Evolutionary conservation across 2,113 vertebrate genomes (phyloP).

Genomic region (Prolemur simus): DNA sequence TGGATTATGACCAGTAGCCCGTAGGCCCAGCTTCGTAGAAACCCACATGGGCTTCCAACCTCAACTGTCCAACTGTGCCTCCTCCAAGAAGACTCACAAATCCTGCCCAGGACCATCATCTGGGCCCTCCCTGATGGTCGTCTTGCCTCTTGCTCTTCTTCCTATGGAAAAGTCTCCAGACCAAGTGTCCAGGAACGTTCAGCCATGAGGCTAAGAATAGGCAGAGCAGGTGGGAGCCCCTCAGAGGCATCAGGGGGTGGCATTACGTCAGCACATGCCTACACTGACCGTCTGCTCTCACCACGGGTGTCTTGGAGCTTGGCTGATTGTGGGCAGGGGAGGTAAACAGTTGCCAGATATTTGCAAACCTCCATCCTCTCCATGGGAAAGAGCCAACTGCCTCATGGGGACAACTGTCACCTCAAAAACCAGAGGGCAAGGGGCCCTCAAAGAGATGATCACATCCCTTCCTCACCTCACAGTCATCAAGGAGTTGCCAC

Average conservation of each 20-base stretch:
- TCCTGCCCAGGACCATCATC: not conserved
- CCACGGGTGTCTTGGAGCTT: not conserved
- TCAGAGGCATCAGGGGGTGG: not conserved
- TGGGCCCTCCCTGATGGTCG: not conserved
- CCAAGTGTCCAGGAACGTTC: not conserved
- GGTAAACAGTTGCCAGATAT: not conserved
- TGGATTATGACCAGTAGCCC: not conserved
- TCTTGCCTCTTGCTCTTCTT: not conserved
- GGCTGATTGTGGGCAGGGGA: not conserved
- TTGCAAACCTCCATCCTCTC: conserved; percentile 25
- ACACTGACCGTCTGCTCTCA: conserved; percentile 39
- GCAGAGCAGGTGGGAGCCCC: not conserved
- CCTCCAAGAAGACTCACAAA: not conserved
- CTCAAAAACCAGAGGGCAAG: not conserved
- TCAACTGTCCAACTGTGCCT: not conserved
- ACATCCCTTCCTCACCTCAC: not conserved
- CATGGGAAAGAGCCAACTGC: not conserved
- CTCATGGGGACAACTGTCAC: not conserved
- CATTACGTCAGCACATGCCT: not conserved
- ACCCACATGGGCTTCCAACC: not conserved
- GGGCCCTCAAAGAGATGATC: not conserved
- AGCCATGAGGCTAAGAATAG: conserved; percentile 26
- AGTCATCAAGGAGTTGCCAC: not conserved
- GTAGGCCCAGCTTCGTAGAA: not conserved
- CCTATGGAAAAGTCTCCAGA: conserved; percentile 8